Evolutionary conservation across 2,113 vertebrate genomes (phyloP).

Genomic region (Mesembrinibis cayennensis): DNA sequence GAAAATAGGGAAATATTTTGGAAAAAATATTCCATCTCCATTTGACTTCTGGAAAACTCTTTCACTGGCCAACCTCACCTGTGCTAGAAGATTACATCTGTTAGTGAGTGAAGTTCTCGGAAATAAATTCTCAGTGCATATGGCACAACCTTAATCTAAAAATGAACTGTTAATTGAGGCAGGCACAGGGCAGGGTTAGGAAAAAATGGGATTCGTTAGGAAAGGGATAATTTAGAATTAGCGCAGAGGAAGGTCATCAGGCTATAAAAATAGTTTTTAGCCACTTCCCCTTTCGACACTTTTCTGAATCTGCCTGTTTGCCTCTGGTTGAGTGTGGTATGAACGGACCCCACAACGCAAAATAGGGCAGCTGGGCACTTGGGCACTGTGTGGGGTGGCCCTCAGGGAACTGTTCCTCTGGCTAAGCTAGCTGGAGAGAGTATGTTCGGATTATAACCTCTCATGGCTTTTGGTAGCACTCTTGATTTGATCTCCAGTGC

Average conservation of each 20-base stretch:
- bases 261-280: neutral
- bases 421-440: neutral
- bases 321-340: neutral
- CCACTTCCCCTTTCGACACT: neutral
- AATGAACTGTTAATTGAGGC: neutral
- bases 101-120: neutral
- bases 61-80: neutral
- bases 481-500: neutral
- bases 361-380: neutral
- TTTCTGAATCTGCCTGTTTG: neutral
- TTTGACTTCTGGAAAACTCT: neutral
- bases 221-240: neutral
- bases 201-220: neutral
- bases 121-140: neutral
- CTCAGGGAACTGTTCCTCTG: neutral
- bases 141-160: neutral
- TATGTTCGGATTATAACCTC: neutral
- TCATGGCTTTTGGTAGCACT: neutral
- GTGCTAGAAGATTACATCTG: neutral
- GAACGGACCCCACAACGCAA: neutral
- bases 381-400: rapidly evolving
- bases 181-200: neutral
- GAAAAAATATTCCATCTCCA: neutral
- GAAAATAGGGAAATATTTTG: neutral
- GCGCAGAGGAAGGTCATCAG: neutral